A percentile compares a stretch with the other conserved stretches of the same genome.
These are phyloP conservation scores for Polietes domitor DNA, from an alignment of 2,888 invertebrate genomes.

Conservation along the genomic window DNA sequence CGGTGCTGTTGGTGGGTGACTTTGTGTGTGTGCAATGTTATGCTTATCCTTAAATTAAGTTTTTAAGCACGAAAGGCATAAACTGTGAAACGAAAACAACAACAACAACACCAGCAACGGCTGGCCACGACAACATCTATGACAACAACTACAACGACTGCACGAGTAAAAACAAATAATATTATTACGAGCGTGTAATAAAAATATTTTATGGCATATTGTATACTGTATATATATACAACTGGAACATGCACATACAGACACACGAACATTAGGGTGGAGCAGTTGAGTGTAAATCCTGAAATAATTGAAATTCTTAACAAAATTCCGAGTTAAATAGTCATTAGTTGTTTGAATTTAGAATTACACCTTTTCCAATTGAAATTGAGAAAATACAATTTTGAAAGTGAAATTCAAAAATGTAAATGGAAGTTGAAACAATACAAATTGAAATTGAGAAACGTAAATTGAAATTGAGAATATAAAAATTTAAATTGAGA, in stretches of 20 bases:
- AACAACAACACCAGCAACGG: not conserved
- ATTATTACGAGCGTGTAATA: constrained; percentile 19
- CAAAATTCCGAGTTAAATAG: too few species aligned
- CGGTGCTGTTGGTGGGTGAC: not conserved
- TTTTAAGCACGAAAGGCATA: constrained; percentile 48
- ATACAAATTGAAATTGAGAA: too few species aligned
- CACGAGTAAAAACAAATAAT: constrained; percentile 16
- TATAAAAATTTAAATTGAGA: too few species aligned
- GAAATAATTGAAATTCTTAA: too few species aligned
- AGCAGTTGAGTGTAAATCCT: too few species aligned
- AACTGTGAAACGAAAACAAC: constrained; percentile 8
- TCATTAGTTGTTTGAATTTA: too few species aligned
- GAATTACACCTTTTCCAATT: too few species aligned
- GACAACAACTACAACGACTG: not conserved
- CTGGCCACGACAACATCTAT: not conserved
- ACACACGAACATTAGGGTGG: not conserved
- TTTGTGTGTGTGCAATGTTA: not conserved
- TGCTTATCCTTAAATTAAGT: constrained; percentile 47
- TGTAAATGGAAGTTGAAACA: too few species aligned
- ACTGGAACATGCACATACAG: not conserved
- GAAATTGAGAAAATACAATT: too few species aligned
- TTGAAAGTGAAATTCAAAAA: too few species aligned
- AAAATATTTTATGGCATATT: constrained; percentile 29
- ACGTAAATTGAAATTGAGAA: too few species aligned
- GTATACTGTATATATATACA: not conserved